Conservation (phyloP, 2,797 vertebrate genomes). For the Cynodonichthys magdalenae region DNA sequence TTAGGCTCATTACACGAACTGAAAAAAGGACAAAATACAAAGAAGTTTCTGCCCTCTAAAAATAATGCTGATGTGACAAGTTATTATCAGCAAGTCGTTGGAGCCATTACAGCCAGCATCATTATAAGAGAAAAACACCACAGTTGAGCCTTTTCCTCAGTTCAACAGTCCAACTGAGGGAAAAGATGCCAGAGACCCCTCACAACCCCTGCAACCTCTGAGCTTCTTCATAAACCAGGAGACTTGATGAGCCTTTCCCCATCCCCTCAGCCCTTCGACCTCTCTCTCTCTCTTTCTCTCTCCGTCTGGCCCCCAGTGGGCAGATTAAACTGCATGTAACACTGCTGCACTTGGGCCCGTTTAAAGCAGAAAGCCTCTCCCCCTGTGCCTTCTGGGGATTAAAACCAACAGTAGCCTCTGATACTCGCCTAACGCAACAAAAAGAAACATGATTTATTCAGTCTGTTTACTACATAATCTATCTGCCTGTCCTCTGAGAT, state of each 20-base stretch:
- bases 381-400: conserved; percentile 63
- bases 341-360: conserved; percentile 68
- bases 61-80: conserved; percentile 25
- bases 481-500: conserved; percentile 76
- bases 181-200: conserved; percentile 32
- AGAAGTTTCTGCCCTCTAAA: conserved; percentile 2
- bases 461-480: conserved; percentile 78
- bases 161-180: conserved; percentile 62
- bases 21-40: neutral
- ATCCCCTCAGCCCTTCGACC: conserved; percentile 18
- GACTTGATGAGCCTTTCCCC: conserved; percentile 23
- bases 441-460: conserved; percentile 79
- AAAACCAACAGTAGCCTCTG: conserved; percentile 63
- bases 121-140: conserved; percentile 49
- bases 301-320: conserved; percentile 60
- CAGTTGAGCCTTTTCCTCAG: conserved; percentile 25
- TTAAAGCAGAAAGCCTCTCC: conserved; percentile 65
- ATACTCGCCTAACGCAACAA: conserved; percentile 8
- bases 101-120: conserved; percentile 32
- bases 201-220: conserved; percentile 44
- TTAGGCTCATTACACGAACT: too few species aligned
- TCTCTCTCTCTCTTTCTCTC: conserved; percentile 22
- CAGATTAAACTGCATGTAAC: conserved; percentile 72
- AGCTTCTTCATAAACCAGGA: conserved; percentile 53
- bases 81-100: conserved; percentile 42